Percentiles rank a stretch among this genome's conserved stretches.
Evolutionary conservation across 2,888 invertebrate species (phyloP).

Genomic region (Macrophya alboannulata): DNA sequence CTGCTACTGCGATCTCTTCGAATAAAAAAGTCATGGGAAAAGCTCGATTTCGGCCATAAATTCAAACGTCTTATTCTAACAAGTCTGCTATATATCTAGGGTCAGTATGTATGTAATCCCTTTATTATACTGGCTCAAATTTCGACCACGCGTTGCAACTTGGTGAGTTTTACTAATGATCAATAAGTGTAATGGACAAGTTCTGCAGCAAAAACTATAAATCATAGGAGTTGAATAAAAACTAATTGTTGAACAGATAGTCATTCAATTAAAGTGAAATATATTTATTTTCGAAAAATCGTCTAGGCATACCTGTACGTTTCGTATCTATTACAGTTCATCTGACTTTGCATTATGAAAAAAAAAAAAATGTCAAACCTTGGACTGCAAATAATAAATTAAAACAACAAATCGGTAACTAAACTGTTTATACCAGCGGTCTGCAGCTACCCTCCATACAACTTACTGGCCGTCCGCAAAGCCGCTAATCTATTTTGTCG

Average conservation of each 20-base stretch:
- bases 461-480: constrained; percentile 79
- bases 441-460: constrained; percentile 66
- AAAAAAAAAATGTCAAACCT: background rate
- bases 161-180: no score
- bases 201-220: no score
- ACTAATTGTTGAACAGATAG: no score
- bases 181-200: no score
- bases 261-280: background rate
- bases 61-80: background rate
- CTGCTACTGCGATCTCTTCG: background rate
- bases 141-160: background rate
- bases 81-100: background rate
- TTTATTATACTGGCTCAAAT: background rate
- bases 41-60: background rate
- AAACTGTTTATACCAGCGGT: background rate
- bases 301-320: background rate
- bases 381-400: constrained; percentile 13
- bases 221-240: no score
- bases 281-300: background rate
- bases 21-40: constrained; percentile 16
- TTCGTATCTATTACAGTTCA: background rate
- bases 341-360: background rate
- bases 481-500: constrained; percentile 84
- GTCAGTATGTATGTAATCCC: background rate
- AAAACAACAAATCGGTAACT: constrained; percentile 19